Percentiles rank a stretch among this genome's conserved stretches.
Conservation (phyloP, 2,888 invertebrate species). For the Lomographa bimaculata region DNA sequence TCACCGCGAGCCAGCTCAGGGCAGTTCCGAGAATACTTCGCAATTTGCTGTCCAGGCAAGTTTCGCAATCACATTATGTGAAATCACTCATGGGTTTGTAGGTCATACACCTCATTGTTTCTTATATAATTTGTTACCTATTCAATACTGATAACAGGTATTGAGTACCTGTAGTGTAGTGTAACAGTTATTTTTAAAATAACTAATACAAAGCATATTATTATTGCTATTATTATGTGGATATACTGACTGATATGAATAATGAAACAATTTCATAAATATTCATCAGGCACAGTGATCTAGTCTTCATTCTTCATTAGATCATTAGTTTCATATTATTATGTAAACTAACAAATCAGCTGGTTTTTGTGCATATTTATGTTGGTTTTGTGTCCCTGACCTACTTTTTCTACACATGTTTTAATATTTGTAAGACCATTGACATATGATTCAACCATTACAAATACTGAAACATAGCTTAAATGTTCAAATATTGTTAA, state of each 20-base stretch:
- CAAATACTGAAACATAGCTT: too few relatives aligned
- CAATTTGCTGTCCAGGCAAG: conserved; percentile 93
- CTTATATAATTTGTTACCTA: conserved; percentile 36
- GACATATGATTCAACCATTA: too few relatives aligned
- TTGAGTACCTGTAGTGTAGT: not conserved
- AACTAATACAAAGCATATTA: too few relatives aligned
- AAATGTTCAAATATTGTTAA: too few relatives aligned
- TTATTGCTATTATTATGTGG: too few relatives aligned
- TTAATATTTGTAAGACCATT: too few relatives aligned
- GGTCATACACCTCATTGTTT: conserved; percentile 44
- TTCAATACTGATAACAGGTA: not conserved
- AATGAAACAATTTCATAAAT: conserved; percentile 25
- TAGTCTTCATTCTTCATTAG: conserved; percentile 7
- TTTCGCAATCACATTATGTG: conserved; percentile 37
- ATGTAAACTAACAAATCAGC: conserved; percentile 3
- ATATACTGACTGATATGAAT: conserved; percentile 13
- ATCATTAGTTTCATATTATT: too few relatives aligned
- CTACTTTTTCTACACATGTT: too few relatives aligned
- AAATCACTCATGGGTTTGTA: conserved; percentile 34
- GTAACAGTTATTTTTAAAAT: too few relatives aligned
- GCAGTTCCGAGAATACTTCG: conserved; percentile 96
- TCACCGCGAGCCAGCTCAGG: conserved; percentile 94
- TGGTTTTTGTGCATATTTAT: too few relatives aligned
- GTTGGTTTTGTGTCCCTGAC: too few relatives aligned
- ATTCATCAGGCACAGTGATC: conserved; percentile 15